Evolutionary conservation across 1,140 invertebrate genomes (phyloP), one percentile per base, ranked within the genome.

Genomic region (Leptinotarsa undecemlineata): DNA sequence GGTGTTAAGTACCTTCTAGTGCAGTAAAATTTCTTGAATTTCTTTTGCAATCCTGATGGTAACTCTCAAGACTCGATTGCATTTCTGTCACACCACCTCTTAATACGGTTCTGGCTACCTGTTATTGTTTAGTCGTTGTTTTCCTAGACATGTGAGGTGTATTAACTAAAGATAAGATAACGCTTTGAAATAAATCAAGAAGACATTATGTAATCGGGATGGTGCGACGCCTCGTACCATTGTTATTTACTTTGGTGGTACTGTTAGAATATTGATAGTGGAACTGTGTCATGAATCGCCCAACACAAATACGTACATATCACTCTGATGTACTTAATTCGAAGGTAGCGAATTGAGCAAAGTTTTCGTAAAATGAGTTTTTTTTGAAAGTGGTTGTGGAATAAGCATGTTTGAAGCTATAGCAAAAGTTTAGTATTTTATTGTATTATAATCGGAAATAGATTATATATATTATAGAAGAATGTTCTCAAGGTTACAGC

Each of bases 231-330:
- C n/a, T 57, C 15, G 51, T 17, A 57, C 51, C 2, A 57, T 57
- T 57, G 51, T 57, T 57, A 57, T 57, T 57, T 57, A 57, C 51
- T 57, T 57, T 57, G 51, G 51, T 57, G 51, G 51, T 57, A 57
- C 51, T 57, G 51, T n/a, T 57, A 57, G 51, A 57, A 57, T 57
- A 57, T 57, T 57, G 51, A 57, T 57, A 57, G 14, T 19, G n/a
- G 3, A 57, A 57, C 3, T 57, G 17, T 57, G 51, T 57, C 51
- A 57, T 5, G n/a, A 17, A 57, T 57, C 51, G n/a, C 17, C 51
- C 3, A 14, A 19, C 4, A 57, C 51, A 57, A 19, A 57, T 57
- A 19, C 17, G 3, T 57, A 19, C 13, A 14, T n/a, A 57, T n/a
- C 17, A 57, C n/a, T 15, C 1, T 19, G 51, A 8, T 57, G 51